phyloP scores from a whole-genome alignment of 1,140 invertebrate species.

The Drosophila equinoxialis region DNA sequence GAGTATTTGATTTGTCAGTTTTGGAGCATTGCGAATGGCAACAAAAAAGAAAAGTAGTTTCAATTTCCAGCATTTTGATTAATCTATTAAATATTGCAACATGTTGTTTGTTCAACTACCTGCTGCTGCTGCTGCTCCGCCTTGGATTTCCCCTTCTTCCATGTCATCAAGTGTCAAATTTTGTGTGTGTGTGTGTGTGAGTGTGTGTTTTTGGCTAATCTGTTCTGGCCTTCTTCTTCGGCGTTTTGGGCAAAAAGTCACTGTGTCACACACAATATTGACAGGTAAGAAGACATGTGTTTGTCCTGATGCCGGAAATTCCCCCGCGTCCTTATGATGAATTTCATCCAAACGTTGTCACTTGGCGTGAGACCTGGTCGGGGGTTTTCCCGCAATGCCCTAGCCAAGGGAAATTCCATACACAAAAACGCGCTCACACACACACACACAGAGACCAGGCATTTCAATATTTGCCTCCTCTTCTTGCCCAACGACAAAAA shows the following conservation, averaged over 20 bases:
- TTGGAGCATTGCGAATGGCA: neutral
- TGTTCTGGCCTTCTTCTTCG: conserved; percentile 22
- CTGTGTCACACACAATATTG: conserved; percentile 24
- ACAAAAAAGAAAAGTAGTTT: too few species aligned
- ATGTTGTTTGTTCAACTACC: neutral
- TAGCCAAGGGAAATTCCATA: conserved; percentile 60
- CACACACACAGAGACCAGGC: neutral
- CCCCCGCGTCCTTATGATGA: conserved; percentile 65
- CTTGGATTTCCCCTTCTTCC: neutral
- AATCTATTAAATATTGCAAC: neutral
- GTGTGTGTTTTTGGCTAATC: conserved; percentile 35
- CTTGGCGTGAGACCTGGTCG: conserved; percentile 59
- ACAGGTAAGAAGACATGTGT: conserved; percentile 53
- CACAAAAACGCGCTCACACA: neutral
- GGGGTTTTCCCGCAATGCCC: conserved; percentile 60
- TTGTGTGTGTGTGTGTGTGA: neutral
- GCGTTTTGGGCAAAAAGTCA: conserved; percentile 18
- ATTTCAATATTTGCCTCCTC: neutral
- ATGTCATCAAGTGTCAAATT: conserved; percentile 17
- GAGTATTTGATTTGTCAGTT: conserved; percentile 34
- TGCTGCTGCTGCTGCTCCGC: neutral
- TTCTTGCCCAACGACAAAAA: neutral
- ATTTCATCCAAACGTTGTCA: conserved; percentile 52
- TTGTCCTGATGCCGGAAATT: conserved; percentile 64
- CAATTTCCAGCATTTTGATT: too few species aligned